Conservation (phyloP, 2,797 vertebrate species). For the Pantherophis vulpinus region DNA sequence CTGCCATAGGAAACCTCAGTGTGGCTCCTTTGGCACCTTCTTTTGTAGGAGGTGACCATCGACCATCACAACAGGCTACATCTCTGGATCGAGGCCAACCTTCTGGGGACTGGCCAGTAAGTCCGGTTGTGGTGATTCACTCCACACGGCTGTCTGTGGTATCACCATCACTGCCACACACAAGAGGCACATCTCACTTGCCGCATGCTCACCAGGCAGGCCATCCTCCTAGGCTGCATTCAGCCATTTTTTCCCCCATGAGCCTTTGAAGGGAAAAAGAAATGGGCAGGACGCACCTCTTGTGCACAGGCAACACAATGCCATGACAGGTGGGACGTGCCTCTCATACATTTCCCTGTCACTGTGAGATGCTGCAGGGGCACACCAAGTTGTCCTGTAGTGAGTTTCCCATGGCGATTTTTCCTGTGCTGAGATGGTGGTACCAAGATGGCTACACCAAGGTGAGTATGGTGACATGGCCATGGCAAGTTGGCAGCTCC, state of each 20-base stretch:
- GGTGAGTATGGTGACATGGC: background rate
- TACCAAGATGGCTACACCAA: background rate
- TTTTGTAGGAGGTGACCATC: background rate
- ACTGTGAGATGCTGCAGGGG: background rate
- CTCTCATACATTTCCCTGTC: background rate
- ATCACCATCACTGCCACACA: background rate
- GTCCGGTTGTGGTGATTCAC: background rate
- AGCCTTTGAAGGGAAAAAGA: background rate
- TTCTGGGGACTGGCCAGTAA: background rate
- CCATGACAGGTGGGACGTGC: background rate
- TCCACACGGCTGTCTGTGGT: background rate
- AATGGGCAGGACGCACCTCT: background rate
- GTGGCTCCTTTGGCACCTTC: background rate
- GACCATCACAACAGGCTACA: background rate
- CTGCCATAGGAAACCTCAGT: background rate
- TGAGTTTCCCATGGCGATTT: background rate
- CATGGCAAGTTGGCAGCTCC: background rate
- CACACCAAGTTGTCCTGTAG: background rate
- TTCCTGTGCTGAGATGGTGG: background rate
- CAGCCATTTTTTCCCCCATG: background rate
- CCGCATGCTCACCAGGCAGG: background rate
- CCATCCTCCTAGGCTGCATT: background rate
- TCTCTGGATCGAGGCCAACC: background rate
- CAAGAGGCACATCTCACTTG: background rate
- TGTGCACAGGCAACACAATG: background rate